Percentiles rank a stretch among this genome's conserved stretches.
phyloP scores from a whole-genome alignment of 2,113 vertebrate species.

The Myiagra hebetior region DNA sequence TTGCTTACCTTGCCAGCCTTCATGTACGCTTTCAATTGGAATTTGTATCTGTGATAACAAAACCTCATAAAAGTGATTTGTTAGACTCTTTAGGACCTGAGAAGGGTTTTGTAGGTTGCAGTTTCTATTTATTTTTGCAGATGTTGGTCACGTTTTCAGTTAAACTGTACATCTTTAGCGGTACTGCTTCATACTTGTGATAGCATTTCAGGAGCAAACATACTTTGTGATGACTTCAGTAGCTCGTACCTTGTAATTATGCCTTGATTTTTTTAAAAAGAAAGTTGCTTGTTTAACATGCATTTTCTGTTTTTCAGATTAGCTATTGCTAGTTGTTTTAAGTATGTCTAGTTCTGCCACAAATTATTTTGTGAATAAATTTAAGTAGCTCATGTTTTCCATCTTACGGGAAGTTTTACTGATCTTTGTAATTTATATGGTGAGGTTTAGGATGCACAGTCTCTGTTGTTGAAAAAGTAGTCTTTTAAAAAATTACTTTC shows the following conservation, averaged over 20 bases:
- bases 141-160: neutral
- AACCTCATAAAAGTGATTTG: neutral
- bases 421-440: neutral
- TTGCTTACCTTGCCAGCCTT: neutral
- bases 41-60: neutral
- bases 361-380: neutral
- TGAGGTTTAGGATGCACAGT: neutral
- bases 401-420: neutral
- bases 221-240: neutral
- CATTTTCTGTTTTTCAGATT: neutral
- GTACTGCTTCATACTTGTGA: neutral
- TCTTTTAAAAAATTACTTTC: neutral
- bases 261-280: fast-evolving
- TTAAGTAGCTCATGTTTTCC: neutral
- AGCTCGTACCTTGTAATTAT: neutral
- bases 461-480: neutral
- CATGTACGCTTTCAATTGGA: neutral
- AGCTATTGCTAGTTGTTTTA: neutral
- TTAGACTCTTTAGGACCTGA: neutral
- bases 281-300: neutral
- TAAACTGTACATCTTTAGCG: neutral
- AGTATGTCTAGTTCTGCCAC: neutral
- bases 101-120: neutral
- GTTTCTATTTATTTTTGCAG: neutral
- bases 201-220: neutral